A percentile compares a stretch with the other conserved stretches of the same genome.
Conservation (phyloP, 92 coral and sea anemone genomes). For the Parazoanthus swiftii region DNA sequence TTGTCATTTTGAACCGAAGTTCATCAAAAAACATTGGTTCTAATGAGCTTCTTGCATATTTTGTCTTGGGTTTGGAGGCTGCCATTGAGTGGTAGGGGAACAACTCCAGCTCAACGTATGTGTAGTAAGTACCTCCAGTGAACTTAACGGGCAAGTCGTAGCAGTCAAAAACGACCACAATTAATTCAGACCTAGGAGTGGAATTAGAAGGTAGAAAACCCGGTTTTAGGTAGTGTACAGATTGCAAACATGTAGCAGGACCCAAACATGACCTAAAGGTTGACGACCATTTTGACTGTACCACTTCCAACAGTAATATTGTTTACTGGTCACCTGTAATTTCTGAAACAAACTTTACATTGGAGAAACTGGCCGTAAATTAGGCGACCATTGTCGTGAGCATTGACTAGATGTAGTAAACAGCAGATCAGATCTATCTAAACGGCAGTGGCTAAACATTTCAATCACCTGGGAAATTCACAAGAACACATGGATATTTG, state of each 20-base stretch:
- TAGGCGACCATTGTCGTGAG: no score
- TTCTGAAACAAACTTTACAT: no score
- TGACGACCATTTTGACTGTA: no score
- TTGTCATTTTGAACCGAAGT: constrained; percentile 78
- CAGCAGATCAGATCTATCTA: no score
- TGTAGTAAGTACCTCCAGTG: constrained; percentile 83
- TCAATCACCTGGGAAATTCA: no score
- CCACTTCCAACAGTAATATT: no score
- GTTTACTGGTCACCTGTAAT: no score
- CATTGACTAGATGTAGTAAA: no score
- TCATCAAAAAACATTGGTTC: constrained; percentile 57
- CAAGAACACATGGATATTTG: no score
- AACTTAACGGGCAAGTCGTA: constrained; percentile 82
- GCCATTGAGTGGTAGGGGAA: constrained; percentile 90
- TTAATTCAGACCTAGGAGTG: constrained; percentile 67
- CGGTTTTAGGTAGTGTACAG: not conserved
- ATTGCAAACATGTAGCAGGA: not conserved
- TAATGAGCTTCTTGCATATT: constrained; percentile 75
- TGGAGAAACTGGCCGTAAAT: no score
- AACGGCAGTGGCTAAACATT: no score
- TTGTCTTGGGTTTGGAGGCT: constrained; percentile 79
- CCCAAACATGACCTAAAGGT: no score
- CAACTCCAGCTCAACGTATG: constrained; percentile 88
- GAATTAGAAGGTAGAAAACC: not conserved
- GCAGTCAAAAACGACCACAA: constrained; percentile 71